Conservation (phyloP, 2,797 vertebrate genomes). For the Microctenopoma stevenorrisi region DNA sequence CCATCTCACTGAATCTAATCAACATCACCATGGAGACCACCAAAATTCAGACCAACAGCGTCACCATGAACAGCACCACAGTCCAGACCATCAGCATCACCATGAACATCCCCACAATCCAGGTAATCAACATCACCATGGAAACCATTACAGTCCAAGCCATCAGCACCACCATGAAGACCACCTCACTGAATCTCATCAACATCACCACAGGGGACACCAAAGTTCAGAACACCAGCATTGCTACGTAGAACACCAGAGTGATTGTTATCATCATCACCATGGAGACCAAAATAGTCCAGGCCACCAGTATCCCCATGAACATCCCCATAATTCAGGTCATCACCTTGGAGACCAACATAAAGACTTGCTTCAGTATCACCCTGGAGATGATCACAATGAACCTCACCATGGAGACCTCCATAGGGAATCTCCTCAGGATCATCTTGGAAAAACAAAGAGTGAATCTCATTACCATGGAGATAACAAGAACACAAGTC, state of each 20-base stretch:
- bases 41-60: not conserved
- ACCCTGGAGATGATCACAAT: constrained; percentile 25
- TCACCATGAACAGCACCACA: constrained; percentile 29
- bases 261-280: constrained; percentile 2
- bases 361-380: constrained; percentile 6
- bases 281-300: constrained; percentile 1
- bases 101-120: constrained; percentile 26
- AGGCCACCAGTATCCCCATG: constrained; percentile 14
- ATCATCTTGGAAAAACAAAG: constrained; percentile 26
- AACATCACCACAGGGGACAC: constrained; percentile 24
- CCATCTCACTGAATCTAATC: constrained; percentile 6
- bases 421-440: not conserved
- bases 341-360: constrained; percentile 30
- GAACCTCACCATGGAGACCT: constrained; percentile 16
- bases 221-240: not conserved
- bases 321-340: constrained; percentile 2
- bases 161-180: constrained; percentile 24
- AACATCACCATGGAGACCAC: constrained; percentile 20
- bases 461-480: constrained; percentile 11
- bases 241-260: constrained; percentile 22
- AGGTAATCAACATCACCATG: constrained; percentile 18
- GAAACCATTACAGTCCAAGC: constrained; percentile 1
- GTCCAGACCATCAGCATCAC: constrained; percentile 20
- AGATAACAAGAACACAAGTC: not conserved
- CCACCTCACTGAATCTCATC: not conserved